Conservation (phyloP, 2,888 invertebrate species). For the Mantis religiosa region DNA sequence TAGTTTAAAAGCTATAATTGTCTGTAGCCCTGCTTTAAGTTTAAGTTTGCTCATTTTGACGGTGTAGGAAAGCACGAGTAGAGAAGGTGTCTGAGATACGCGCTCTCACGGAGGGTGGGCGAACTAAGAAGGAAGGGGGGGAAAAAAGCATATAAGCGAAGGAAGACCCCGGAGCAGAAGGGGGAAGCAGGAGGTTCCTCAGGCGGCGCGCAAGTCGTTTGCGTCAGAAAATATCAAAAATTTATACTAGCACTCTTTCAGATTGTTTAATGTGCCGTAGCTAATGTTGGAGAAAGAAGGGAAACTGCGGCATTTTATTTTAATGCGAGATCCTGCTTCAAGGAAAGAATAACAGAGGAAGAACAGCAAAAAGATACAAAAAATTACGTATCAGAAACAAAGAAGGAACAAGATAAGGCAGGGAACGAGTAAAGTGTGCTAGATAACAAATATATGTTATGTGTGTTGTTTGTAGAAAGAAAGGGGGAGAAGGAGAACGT, state of each 20-base stretch:
- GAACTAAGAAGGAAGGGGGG: neutral
- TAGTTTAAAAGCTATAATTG: too few relatives aligned
- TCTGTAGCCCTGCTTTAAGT: too few relatives aligned
- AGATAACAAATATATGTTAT: neutral
- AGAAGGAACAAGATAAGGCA: neutral
- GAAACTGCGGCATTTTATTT: conserved; percentile 22
- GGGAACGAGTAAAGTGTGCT: neutral
- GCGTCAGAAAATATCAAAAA: conserved; percentile 32
- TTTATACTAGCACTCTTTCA: conserved; percentile 29
- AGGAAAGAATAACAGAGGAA: conserved; percentile 5
- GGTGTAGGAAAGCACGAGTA: neutral
- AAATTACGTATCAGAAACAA: neutral
- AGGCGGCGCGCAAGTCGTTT: conserved; percentile 21
- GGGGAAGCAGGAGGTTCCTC: neutral
- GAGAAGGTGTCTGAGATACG: neutral
- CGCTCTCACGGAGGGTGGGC: neutral
- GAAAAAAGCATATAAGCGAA: neutral
- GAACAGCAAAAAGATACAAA: neutral
- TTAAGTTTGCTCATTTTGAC: neutral
- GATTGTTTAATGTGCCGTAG: conserved; percentile 32
- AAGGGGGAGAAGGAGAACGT: neutral
- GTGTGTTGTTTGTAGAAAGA: neutral
- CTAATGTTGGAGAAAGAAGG: conserved; percentile 20
- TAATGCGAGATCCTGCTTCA: conserved; percentile 15
- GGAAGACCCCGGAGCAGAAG: conserved; percentile 1